These are phyloP conservation scores for Watersipora subatra DNA, from an alignment of 1,140 invertebrate species.

Conservation along the genomic window DNA sequence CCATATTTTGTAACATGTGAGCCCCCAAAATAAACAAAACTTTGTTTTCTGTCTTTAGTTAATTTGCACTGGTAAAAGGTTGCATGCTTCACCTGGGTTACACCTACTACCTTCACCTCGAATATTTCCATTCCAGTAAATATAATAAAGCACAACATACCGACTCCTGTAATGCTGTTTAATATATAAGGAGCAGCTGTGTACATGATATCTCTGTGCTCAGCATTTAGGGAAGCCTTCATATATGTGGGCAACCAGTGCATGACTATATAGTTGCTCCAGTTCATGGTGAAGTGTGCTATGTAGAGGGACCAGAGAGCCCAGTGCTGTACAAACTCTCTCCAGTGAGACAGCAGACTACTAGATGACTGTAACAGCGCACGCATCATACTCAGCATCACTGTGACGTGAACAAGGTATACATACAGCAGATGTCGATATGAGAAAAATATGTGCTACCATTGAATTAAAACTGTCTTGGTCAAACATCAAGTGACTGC, in stretches of 20 bases:
- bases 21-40: no score
- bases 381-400: not conserved
- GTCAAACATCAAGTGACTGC: no score
- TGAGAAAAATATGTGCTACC: no score
- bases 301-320: slow-evolving; percentile 63
- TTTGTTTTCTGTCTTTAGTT: no score
- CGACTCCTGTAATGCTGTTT: slow-evolving; percentile 58
- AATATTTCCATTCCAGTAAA: no score
- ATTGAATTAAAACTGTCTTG: no score
- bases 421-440: no score
- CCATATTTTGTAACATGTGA: no score
- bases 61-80: no score
- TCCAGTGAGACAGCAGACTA: slow-evolving; percentile 45
- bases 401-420: no score
- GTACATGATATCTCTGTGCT: slow-evolving; percentile 58
- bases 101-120: no score
- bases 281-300: slow-evolving; percentile 71
- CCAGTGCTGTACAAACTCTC: slow-evolving; percentile 56
- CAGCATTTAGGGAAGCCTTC: slow-evolving; percentile 52
- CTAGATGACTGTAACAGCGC: slow-evolving; percentile 8
- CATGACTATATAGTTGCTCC: slow-evolving; percentile 71
- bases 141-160: slow-evolving; percentile 40
- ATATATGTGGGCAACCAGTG: slow-evolving; percentile 69
- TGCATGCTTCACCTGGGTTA: no score
- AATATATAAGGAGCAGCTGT: slow-evolving; percentile 64